phyloP scores from a whole-genome alignment of 92 coral and sea anemone species.

The Zoanthus sociatus region DNA sequence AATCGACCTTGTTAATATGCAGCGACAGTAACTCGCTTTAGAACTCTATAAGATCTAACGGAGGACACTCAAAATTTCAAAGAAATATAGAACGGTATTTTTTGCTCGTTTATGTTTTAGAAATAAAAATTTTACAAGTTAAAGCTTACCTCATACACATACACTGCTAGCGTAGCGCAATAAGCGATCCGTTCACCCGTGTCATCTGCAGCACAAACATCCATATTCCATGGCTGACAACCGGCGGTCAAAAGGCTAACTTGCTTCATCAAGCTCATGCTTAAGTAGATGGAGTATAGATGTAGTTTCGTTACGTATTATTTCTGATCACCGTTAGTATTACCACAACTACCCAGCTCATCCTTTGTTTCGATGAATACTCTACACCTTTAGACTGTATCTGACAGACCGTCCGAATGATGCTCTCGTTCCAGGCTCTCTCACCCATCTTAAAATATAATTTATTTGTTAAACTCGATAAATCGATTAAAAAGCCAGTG shows the following conservation, averaged over 20 bases:
- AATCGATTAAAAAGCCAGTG: no score
- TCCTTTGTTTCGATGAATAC: neutral
- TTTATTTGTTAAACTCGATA: no score
- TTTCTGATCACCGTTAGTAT: neutral
- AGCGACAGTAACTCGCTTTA: neutral
- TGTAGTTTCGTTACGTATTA: neutral
- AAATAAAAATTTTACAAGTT: neutral
- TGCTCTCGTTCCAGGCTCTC: neutral
- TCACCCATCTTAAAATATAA: no score
- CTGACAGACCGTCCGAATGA: neutral
- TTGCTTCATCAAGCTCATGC: constrained; percentile 91
- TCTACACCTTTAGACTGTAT: neutral
- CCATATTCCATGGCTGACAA: constrained; percentile 99
- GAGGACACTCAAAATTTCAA: neutral
- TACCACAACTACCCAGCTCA: neutral
- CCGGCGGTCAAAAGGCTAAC: constrained; percentile 97
- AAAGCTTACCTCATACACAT: constrained; percentile 87
- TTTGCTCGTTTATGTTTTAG: neutral
- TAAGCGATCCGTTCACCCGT: constrained; percentile 92
- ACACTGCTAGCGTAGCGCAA: constrained; percentile 96
- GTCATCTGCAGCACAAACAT: constrained; percentile 91
- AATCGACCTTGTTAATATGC: neutral
- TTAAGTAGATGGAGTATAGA: neutral
- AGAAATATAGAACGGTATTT: neutral
- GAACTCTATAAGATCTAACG: neutral